Base-by-base conservation (phyloP, 2,113 vertebrate genomes). In the Spea multiplicata region DNA sequence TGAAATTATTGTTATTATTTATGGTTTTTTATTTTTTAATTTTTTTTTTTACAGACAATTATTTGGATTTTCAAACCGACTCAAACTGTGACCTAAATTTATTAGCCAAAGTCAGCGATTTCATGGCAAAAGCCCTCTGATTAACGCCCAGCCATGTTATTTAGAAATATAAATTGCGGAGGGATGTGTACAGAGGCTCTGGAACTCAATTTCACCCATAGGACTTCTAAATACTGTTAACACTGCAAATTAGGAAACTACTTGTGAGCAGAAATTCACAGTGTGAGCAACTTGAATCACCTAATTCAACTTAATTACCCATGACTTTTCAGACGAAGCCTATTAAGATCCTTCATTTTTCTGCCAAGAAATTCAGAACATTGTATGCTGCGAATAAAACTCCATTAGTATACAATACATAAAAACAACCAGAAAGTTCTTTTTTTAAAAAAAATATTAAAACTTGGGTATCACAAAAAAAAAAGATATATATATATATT, bases 281-380 rank as follows among this genome's bases (percentile, higher is more conserved):
- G 65, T 78, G 76, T 78, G 76, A 78, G 68, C 76, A 78, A 78
- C 76, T 78, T 78, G 67, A 78, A 48, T 71, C 68, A 71, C 66
- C 71, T 78, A 78, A 78, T 78, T 71, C 68, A 78, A 71, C 68
- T 78, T 78, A 78, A 78, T 78, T 71, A 68, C 52, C 76, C 68
- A 71, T 78, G 76, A 71, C 76, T 78, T 78, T 71, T 78, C 57
- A 71, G 67, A 64, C 71, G 76, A 71, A 78, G 48, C 55, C 68
- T 59, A 71, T 71, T 78, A 71, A 71, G 66, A 65, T 78, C 55
- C 66, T 78, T 78, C 55, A 65, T 78, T 70, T 64, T 52, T 14
- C 57, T 78, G 76, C 76, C 76, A 71, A 70, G 66, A 62, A 57
- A 62, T 71, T 47, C 68, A 65, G 75, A 70, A 71, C 76, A 78